These are phyloP conservation scores for Orthosia gothica DNA, from an alignment of 2,888 invertebrate species.

Conservation along the genomic window DNA sequence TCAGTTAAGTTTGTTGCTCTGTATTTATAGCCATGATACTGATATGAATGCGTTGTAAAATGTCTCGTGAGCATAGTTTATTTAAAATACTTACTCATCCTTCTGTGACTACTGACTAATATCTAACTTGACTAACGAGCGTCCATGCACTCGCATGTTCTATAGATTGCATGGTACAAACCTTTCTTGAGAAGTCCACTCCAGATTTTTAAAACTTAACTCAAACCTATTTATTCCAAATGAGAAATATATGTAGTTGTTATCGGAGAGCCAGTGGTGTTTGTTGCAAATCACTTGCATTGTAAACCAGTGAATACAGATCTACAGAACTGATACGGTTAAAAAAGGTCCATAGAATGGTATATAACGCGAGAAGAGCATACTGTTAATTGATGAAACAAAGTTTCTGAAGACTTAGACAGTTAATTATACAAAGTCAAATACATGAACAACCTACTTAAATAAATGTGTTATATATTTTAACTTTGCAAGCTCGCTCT, in stretches of 20 bases:
- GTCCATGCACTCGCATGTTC: neutral
- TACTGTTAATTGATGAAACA: constrained; percentile 1
- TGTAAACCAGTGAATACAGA: constrained; percentile 18
- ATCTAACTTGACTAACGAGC: constrained; percentile 18
- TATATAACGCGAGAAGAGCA: neutral
- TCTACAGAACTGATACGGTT: constrained; percentile 8
- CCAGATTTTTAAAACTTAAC: constrained; percentile 9
- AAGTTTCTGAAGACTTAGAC: neutral
- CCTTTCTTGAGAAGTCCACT: constrained; percentile 7
- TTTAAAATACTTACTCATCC: constrained; percentile 50
- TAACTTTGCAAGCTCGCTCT: neutral
- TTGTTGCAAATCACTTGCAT: constrained; percentile 8
- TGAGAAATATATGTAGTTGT: constrained; percentile 10
- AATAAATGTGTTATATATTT: neutral
- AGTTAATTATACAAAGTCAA: too few relatives aligned
- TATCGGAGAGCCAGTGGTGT: neutral
- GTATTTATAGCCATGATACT: constrained; percentile 16
- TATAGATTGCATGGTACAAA: neutral
- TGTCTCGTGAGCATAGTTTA: constrained; percentile 56
- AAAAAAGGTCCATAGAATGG: neutral
- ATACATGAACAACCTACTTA: too few relatives aligned
- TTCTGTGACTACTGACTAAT: constrained; percentile 33
- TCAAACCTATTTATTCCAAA: neutral
- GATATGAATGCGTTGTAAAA: constrained; percentile 59
- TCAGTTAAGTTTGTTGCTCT: constrained; percentile 9